phyloP scores from a whole-genome alignment of 2,888 invertebrate genomes.

The Platerodrilus igneus region DNA sequence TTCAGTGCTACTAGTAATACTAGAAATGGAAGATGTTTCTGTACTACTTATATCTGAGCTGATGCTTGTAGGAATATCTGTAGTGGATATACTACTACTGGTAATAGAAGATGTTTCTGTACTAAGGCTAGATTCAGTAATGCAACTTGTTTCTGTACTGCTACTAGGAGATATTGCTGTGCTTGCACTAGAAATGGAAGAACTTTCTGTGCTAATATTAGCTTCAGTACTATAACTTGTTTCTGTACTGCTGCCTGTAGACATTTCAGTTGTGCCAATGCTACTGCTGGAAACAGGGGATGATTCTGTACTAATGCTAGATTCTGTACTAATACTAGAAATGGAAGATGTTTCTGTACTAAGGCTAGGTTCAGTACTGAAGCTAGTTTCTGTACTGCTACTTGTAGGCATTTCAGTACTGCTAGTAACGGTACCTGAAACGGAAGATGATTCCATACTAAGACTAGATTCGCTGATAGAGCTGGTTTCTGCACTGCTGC shows the following conservation, averaged over 20 bases:
- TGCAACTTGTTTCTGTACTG: slow-evolving; percentile 4
- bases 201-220: no score
- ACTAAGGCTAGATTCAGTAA: slow-evolving; percentile 6
- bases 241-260: slow-evolving; percentile 3
- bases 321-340: background rate
- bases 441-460: background rate
- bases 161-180: no score
- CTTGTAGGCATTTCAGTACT: no score
- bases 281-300: slow-evolving; percentile 3
- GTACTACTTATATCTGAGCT: slow-evolving; percentile 18
- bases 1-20: no score
- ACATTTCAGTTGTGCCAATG: slow-evolving; percentile 8
- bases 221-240: slow-evolving; percentile 10
- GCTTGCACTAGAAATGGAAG: no score
- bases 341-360: slow-evolving; percentile 1
- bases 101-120: slow-evolving; percentile 19
- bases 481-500: no score
- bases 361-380: slow-evolving; percentile 1
- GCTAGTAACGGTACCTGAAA: background rate
- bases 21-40: slow-evolving; percentile 20
- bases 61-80: slow-evolving; percentile 4
- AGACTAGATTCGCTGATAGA: slow-evolving; percentile 1
- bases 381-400: no score
- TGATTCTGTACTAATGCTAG: slow-evolving; percentile 1
- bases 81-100: slow-evolving; percentile 1